Percentiles rank a stretch among this genome's conserved stretches.
phyloP scores from a whole-genome alignment of 2,888 invertebrate species.

The Eristalis arbustorum region DNA sequence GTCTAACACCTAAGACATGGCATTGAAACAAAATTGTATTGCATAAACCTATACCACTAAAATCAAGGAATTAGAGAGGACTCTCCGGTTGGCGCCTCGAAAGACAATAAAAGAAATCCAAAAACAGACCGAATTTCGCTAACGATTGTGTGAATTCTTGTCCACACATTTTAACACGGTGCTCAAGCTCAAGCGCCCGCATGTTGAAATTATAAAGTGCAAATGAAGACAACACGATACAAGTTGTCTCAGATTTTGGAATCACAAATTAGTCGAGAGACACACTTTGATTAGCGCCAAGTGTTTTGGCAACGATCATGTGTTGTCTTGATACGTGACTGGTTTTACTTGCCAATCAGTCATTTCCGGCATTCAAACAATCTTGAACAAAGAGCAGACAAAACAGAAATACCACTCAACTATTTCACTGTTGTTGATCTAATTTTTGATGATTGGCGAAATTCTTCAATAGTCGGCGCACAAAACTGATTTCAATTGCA shows the following conservation, averaged over 20 bases:
- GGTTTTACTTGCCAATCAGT: not conserved
- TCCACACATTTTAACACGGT: not conserved
- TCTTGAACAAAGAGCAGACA: not conserved
- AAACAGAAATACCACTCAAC: not conserved
- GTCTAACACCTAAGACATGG: not conserved
- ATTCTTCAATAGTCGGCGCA: not conserved
- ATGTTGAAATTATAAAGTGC: not conserved
- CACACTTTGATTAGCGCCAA: not conserved
- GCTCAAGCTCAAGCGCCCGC: not conserved
- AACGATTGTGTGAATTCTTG: not conserved
- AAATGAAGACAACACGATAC: slow-evolving; percentile 6
- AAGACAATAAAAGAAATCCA: not conserved
- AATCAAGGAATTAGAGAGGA: not conserved
- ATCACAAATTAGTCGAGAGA: slow-evolving; percentile 1
- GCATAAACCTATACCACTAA: not conserved
- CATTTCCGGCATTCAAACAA: not conserved
- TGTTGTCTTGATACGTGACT: not conserved
- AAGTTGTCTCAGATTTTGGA: not conserved
- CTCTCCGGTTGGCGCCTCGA: not conserved
- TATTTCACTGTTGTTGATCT: not conserved
- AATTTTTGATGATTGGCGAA: not conserved
- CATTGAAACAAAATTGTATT: not conserved
- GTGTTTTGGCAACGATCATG: not conserved
- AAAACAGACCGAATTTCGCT: not conserved
- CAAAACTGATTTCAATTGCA: not conserved